These are phyloP conservation scores for Apocrypta bakeri DNA, from an alignment of 1,140 invertebrate genomes.

Conservation along the genomic window DNA sequence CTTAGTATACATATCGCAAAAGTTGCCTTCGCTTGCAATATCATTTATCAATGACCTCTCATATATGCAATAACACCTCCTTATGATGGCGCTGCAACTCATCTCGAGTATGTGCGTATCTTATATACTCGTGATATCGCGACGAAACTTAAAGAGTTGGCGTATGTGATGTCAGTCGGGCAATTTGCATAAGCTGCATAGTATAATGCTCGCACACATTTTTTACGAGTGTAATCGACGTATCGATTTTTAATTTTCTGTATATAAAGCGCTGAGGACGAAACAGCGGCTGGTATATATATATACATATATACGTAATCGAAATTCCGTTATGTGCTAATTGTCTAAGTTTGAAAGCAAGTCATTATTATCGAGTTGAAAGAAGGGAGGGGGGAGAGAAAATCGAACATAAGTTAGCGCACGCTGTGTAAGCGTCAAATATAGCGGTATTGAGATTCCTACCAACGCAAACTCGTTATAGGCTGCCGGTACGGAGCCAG, in stretches of 20 bases:
- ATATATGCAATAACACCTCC: too few species aligned
- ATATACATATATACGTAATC: not conserved
- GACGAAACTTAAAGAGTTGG: too few species aligned
- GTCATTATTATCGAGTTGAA: not conserved
- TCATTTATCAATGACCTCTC: conserved; percentile 62
- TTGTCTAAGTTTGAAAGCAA: not conserved
- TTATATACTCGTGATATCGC: too few species aligned
- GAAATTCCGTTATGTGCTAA: not conserved
- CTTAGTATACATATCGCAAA: too few species aligned
- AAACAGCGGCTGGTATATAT: not conserved
- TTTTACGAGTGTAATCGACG: too few species aligned
- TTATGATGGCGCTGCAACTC: too few species aligned
- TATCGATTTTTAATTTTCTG: not conserved
- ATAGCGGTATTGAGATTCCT: not conserved
- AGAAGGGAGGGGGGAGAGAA: not conserved
- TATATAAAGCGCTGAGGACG: not conserved
- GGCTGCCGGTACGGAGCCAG: not conserved
- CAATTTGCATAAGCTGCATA: too few species aligned
- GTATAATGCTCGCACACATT: too few species aligned
- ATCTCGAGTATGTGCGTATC: too few species aligned
- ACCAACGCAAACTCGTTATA: not conserved
- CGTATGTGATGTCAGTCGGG: too few species aligned
- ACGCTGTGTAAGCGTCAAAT: too few species aligned
- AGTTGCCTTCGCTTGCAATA: not conserved
- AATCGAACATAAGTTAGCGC: not conserved